These are phyloP conservation scores for Sicus ferrugineus DNA, from an alignment of 2,888 invertebrate species.

Conservation along the genomic window DNA sequence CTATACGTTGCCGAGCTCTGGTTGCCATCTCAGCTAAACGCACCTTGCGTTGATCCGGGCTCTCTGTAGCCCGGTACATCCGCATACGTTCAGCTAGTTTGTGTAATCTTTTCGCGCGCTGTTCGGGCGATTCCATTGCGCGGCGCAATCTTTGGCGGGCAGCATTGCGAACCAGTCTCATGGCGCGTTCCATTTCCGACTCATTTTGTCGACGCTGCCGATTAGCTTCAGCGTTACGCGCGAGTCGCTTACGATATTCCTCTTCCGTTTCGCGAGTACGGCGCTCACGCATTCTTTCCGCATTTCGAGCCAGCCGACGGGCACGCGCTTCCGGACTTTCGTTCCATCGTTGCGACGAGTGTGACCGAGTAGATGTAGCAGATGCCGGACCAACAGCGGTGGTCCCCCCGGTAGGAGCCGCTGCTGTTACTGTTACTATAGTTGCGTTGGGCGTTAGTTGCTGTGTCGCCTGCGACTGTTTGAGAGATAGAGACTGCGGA, in stretches of 20 bases:
- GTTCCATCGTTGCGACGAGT: slow-evolving; percentile 60
- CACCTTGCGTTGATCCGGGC: slow-evolving; percentile 61
- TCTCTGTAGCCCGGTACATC: slow-evolving; percentile 62
- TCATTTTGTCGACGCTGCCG: slow-evolving; percentile 63
- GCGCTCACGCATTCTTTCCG: slow-evolving; percentile 64
- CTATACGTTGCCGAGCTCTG: slow-evolving; percentile 61
- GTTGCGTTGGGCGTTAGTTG: slow-evolving; percentile 21
- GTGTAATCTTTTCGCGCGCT: slow-evolving; percentile 57
- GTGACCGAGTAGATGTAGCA: slow-evolving; percentile 44
- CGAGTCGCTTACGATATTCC: slow-evolving; percentile 61
- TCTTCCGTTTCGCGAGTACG: slow-evolving; percentile 63
- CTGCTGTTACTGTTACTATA: slow-evolving; percentile 39
- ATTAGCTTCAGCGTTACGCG: slow-evolving; percentile 64
- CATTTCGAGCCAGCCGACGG: slow-evolving; percentile 63
- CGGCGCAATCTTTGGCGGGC: slow-evolving; percentile 62
- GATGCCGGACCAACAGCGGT: slow-evolving; percentile 45
- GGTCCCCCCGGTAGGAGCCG: slow-evolving; percentile 33
- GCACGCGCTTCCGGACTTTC: slow-evolving; percentile 64
- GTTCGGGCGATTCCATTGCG: slow-evolving; percentile 64
- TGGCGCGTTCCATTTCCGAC: slow-evolving; percentile 61
- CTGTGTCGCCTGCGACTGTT: slow-evolving; percentile 50
- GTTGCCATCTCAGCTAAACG: slow-evolving; percentile 63
- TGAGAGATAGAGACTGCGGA: slow-evolving; percentile 54
- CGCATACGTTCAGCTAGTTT: slow-evolving; percentile 64
- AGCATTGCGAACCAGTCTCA: slow-evolving; percentile 63